phyloP scores from a whole-genome alignment of 2,888 invertebrate species.

The Crepidodera aurea region DNA sequence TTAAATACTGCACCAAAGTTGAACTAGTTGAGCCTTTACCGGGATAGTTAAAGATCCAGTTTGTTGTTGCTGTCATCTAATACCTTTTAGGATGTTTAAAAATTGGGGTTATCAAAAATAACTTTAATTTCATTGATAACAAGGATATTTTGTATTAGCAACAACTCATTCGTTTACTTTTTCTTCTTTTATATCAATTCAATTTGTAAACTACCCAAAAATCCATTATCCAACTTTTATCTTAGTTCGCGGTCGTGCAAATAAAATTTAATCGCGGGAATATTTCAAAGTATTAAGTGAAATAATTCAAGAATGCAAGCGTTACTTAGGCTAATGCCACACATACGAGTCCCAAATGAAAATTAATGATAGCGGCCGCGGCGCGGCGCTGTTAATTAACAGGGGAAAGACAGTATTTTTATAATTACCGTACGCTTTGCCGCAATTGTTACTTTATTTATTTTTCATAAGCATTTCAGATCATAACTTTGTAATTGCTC shows the following conservation, averaged over 20 bases:
- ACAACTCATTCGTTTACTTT: no score
- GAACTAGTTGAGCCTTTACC: no score
- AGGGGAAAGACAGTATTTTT: constrained; percentile 48
- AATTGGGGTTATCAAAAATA: no score
- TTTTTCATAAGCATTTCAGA: constrained; percentile 34
- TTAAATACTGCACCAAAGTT: no score
- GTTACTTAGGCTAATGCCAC: constrained; percentile 44
- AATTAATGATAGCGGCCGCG: constrained; percentile 46
- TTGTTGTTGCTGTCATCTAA: no score
- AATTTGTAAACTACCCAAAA: constrained; percentile 15
- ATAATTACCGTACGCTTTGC: constrained; percentile 47
- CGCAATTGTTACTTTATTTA: constrained; percentile 45
- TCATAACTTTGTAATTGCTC: constrained; percentile 27
- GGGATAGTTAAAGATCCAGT: no score
- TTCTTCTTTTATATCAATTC: constrained; percentile 4
- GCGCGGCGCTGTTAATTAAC: constrained; percentile 46
- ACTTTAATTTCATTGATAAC: no score
- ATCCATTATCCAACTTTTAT: constrained; percentile 27
- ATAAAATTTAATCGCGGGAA: constrained; percentile 36
- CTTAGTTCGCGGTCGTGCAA: constrained; percentile 11
- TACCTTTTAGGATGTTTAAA: no score
- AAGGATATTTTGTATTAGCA: no score
- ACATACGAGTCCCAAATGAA: constrained; percentile 44
- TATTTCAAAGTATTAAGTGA: constrained; percentile 40
- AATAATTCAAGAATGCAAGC: constrained; percentile 47